Evolutionary conservation across 2,113 vertebrate genomes (phyloP), one percentile per base, ranked within the genome.

Genomic region (Fregata magnificens): DNA sequence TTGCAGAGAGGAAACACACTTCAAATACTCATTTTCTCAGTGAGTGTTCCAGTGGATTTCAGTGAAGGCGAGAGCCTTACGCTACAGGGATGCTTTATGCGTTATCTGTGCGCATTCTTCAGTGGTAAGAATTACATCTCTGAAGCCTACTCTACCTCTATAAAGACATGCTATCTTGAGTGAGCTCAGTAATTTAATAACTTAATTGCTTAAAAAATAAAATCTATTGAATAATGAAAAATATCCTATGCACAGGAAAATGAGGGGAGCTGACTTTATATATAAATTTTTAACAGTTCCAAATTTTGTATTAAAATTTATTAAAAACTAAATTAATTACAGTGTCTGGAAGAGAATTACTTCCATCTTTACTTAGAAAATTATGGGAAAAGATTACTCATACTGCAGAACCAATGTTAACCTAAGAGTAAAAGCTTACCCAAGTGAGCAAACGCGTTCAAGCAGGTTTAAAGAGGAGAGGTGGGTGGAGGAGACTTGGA

Each of bases 71-170:
- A 93, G 71, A 69, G 65, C 55, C 65, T 82, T 87, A 69, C 26
- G 1, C 44, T 74, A 29, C 52, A 69, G 88, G 77, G 77, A 63
- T 72, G 82, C 40, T 59, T 34, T 56, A 26, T 79, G 66, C 56
- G 49, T 80, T 76, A 22, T 72, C 56, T 69, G 28, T 84, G 67
- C 1, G 9, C 36, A 25, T 79, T 76, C 44, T 76, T 61, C 86
- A 65, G 66, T 79, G 66, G 16, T 69, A 65, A 59, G 62, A 91
- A 79, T 58, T 69, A 16, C 40, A 85, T 80, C 88, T 80, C 80
- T 91, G 90, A 61, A 92, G 66, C 53, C 80, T 91, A 70, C 71
- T 94, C 91, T 87, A 86, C 87, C 91, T 96, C 91, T 93, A 5
- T 32, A 89, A 88, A 40, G 63, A 36, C 29, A 5, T 73, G 67